A percentile compares a stretch with the other conserved stretches of the same genome.
These are phyloP conservation scores for Drosophila melanica DNA, from an alignment of 1,140 invertebrate genomes.

Conservation along the genomic window DNA sequence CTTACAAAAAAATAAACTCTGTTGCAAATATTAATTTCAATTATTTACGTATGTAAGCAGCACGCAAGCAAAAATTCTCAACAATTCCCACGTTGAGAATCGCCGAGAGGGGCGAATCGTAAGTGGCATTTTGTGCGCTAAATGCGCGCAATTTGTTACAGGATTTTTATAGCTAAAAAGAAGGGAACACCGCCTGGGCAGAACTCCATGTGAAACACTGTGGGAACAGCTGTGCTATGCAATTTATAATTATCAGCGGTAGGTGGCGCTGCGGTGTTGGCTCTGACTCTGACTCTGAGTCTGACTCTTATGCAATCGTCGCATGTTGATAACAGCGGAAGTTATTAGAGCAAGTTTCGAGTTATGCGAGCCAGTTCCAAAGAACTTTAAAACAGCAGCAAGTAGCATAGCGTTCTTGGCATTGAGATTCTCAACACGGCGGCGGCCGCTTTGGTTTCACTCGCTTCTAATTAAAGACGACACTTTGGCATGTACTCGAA, in stretches of 20 bases:
- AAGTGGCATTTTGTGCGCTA: conserved; percentile 71
- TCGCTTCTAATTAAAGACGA: conserved; percentile 78
- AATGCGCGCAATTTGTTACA: conserved; percentile 76
- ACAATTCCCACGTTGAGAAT: conserved; percentile 42
- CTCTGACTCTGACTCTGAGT: too few species aligned
- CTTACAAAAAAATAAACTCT: conserved; percentile 34
- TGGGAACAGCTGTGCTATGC: conserved; percentile 40
- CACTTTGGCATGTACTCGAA: conserved; percentile 73
- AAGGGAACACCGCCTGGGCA: background rate
- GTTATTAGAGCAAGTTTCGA: conserved; percentile 68
- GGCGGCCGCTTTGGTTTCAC: conserved; percentile 52
- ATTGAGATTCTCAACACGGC: conserved; percentile 38
- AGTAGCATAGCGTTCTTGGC: conserved; percentile 26
- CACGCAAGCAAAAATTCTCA: conserved; percentile 32
- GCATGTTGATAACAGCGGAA: conserved; percentile 61
- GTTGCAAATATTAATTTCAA: conserved; percentile 77
- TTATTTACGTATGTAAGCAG: conserved; percentile 59
- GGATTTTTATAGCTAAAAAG: conserved; percentile 48
- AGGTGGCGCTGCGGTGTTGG: conserved; percentile 59
- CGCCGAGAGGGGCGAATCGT: conserved; percentile 25
- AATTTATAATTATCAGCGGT: conserved; percentile 70
- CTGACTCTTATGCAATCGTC: conserved; percentile 30
- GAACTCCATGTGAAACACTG: conserved; percentile 52
- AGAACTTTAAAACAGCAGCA: conserved; percentile 56
- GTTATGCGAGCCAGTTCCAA: conserved; percentile 65